These are phyloP conservation scores for Criorhina ranunculi DNA, from an alignment of 2,888 invertebrate genomes.

Conservation along the genomic window DNA sequence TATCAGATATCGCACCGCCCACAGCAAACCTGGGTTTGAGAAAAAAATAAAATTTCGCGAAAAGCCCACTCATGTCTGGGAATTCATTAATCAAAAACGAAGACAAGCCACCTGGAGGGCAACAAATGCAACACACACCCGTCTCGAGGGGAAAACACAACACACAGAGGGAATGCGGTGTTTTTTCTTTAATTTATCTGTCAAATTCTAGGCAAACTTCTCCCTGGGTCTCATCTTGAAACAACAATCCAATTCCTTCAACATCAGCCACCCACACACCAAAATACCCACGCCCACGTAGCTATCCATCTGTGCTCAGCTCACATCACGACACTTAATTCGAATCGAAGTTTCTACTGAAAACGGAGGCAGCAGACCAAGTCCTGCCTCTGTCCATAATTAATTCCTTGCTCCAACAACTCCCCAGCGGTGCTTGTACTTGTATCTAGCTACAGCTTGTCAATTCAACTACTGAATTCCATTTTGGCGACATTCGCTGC, in stretches of 20 bases:
- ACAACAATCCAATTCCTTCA: constrained; percentile 20
- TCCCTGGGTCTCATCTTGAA: background rate
- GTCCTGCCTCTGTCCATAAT: constrained; percentile 8
- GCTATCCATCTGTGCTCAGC: constrained; percentile 5
- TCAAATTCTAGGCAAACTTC: background rate
- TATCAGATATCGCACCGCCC: too few relatives aligned
- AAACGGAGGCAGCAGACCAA: constrained; percentile 10
- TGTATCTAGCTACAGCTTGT: constrained; percentile 36
- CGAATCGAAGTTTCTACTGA: constrained; percentile 13
- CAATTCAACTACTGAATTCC: constrained; percentile 49
- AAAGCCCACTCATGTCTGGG: background rate
- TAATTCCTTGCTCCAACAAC: constrained; percentile 15
- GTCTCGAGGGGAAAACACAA: background rate
- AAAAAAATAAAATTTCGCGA: too few relatives aligned
- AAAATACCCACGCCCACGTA: background rate
- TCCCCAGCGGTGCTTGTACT: background rate
- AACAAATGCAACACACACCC: background rate
- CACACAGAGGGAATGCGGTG: too few relatives aligned
- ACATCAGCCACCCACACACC: constrained; percentile 24
- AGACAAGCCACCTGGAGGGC: background rate
- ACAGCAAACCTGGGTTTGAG: too few relatives aligned
- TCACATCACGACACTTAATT: constrained; percentile 25
- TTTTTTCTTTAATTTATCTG: background rate
- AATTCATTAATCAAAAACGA: constrained; percentile 12
- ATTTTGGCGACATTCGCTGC: constrained; percentile 47